Base-by-base conservation (phyloP, 2,888 invertebrate species). In the Volucella bombylans region DNA sequence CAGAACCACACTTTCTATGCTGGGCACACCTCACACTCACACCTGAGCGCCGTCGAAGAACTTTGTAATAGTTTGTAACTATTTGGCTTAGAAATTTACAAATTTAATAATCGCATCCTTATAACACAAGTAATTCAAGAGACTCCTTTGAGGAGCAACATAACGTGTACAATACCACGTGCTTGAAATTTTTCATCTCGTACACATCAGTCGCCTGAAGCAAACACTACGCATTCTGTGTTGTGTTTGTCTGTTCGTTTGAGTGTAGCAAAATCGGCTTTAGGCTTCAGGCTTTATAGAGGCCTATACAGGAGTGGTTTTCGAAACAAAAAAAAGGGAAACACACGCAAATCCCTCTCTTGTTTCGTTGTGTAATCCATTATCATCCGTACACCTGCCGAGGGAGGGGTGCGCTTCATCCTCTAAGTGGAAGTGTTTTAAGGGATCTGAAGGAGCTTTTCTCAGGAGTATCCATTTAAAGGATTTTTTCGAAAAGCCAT, bases 361-460 rank as follows among this genome's bases (percentile, higher is more conserved):
- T 71, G 69, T 59, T 61, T 71, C 41, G 18, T 38, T 43, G n/a
- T 43, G 54, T 54, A 67, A 64, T 54, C 54, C 54, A 62, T 72
- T 62, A 62, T 62, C 62, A 11, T 64, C 73, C 18, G 14, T 41
- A 61, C n/a, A 49, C 57, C 57, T 69, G 15, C 12, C 39, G 38
- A 15, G 31, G 14, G 39, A 41, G 15, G 49, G 41, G 57, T 41
- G 57, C 50, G 8, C 23, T 65, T 64, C 31, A 57, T 65, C 64
- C 73, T 49, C 18, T 55, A 39, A 57, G 55, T 11, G 14, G 23
- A 65, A 65, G 49, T 57, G 65, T 65, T 65, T 74, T 65, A 57
- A 65, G 57, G 73, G 73, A 74, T 74, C 65, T 55, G 57, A 55
- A 74, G 23, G 41, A 65, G 73, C 64, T 73, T 73, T 73, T 18